Base-by-base conservation (phyloP, 2,797 vertebrate genomes). In the Sebastes melanostomus region DNA sequence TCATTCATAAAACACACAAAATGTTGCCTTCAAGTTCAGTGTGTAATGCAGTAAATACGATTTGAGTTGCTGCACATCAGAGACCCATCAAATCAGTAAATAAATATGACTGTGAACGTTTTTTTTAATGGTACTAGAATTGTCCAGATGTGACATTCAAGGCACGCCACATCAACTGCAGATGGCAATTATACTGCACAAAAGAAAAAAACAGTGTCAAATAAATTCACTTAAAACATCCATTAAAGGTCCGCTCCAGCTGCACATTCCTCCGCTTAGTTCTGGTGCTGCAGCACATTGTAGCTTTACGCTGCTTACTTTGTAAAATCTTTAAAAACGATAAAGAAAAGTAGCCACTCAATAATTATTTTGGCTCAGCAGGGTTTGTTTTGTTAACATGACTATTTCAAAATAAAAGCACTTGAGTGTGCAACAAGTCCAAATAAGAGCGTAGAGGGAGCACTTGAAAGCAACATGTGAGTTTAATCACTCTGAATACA, bases 341-440 rank as follows among this genome's bases (percentile, higher is more conserved):
- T 16, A 71, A 66, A 20, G 10, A 72, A 38, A 72, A 59, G n/a
- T 13, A 3, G 18, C 22, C 6, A 1, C 58, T 42, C n/a, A 50
- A 71, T 32, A 3, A 46, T 42, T 1, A 25, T 29, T 75, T 81
- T 75, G 63, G 71, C 30, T 63, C 54, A 32, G 58, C 22, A 55
- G 58, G 29, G 42, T 81, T 27, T 74, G 16, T 52, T 69, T 69
- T 77, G 32, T 62, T 61, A 7, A 34, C 5, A 24, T 4, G 4
- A 3, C 24, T 1, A 11, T 67, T 78, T 73, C 3, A 58, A 61
- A 83, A 27, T 71, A 58, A 88, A 81, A 83, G 66, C 42, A 46
- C 29, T 56, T 52, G 6, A 71, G 59, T 75, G 34, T 85, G 69
- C 61, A 76, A 84, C 13, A 67, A 77, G 65, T 82, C 13, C 1